Conservation (phyloP, 37 sponge, comb jelly and placozoan species). For the Halisarca cf. caerulea region DNA sequence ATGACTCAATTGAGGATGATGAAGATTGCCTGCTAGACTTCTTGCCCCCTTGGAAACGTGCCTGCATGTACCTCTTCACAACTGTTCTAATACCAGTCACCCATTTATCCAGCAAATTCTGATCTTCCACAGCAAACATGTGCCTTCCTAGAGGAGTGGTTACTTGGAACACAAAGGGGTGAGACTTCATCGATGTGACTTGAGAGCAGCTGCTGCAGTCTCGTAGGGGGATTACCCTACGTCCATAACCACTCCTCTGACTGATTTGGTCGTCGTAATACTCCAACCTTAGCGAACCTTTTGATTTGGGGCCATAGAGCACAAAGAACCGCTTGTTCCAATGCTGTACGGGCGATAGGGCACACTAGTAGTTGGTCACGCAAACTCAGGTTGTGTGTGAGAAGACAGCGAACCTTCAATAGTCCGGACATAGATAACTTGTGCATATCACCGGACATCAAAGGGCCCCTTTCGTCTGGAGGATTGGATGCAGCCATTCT, state of each 20-base stretch:
- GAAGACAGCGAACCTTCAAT: slow-evolving; percentile 47
- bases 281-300: slow-evolving; percentile 63
- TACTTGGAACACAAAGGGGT: slow-evolving; percentile 67
- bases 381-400: no score
- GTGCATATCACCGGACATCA: slow-evolving; percentile 63
- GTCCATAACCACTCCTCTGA: slow-evolving; percentile 21
- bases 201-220: slow-evolving; percentile 45
- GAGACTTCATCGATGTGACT: slow-evolving; percentile 38
- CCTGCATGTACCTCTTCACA: slow-evolving; percentile 39
- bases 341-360: slow-evolving; percentile 32
- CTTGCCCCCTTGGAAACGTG: neutral
- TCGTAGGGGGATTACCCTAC: slow-evolving; percentile 63
- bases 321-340: slow-evolving; percentile 73
- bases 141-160: slow-evolving; percentile 63
- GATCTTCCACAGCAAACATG: slow-evolving; percentile 58
- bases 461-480: neutral
- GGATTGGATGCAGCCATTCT: neutral
- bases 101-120: slow-evolving; percentile 63
- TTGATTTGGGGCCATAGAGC: slow-evolving; percentile 49
- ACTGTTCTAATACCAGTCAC: slow-evolving; percentile 47
- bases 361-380: no score
- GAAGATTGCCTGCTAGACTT: neutral
- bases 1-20: no score
- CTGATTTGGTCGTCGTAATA: slow-evolving; percentile 62
- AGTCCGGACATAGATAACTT: slow-evolving; percentile 69